Evolutionary conservation across 2,113 vertebrate genomes (phyloP).

Genomic region (Osmerus eperlanus): DNA sequence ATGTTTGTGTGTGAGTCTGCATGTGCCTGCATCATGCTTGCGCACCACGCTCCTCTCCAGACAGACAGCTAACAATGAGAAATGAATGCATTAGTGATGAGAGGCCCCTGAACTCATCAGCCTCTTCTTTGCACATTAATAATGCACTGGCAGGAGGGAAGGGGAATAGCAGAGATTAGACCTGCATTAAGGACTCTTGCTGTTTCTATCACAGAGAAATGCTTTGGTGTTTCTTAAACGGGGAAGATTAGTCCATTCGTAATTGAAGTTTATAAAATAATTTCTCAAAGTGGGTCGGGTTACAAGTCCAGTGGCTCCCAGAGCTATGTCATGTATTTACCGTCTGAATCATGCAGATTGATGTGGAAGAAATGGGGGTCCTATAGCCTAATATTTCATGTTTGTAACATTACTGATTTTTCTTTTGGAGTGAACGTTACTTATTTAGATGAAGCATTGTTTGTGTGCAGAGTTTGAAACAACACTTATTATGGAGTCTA

Average conservation of each 20-base stretch:
- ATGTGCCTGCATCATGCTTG: not conserved
- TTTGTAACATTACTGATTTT: too few relatives aligned
- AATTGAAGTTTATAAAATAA: constrained; percentile 45
- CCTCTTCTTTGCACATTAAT: constrained; percentile 62
- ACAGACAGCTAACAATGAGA: constrained; percentile 62
- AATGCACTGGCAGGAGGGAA: constrained; percentile 59
- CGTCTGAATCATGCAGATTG: not conserved
- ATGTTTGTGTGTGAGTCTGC: not conserved
- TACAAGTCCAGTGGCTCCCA: constrained; percentile 1
- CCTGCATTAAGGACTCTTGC: constrained; percentile 61
- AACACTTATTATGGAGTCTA: too few relatives aligned
- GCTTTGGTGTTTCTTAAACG: constrained; percentile 53
- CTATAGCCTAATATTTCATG: too few relatives aligned
- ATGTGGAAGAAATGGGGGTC: not conserved
- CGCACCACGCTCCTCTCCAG: constrained; percentile 27
- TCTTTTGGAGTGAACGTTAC: too few relatives aligned
- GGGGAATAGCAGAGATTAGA: constrained; percentile 58
- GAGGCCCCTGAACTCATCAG: constrained; percentile 56
- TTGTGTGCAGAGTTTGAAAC: too few relatives aligned
- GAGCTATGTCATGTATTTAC: not conserved
- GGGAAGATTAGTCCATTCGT: constrained; percentile 53
- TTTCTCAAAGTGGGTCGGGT: constrained; percentile 35
- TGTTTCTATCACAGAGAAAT: constrained; percentile 58
- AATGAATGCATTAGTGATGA: constrained; percentile 62
- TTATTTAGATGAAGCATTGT: too few relatives aligned